Base-by-base conservation (phyloP, 64 coral and sea anemone genomes). In the Hydrozoanthus tunicans region DNA sequence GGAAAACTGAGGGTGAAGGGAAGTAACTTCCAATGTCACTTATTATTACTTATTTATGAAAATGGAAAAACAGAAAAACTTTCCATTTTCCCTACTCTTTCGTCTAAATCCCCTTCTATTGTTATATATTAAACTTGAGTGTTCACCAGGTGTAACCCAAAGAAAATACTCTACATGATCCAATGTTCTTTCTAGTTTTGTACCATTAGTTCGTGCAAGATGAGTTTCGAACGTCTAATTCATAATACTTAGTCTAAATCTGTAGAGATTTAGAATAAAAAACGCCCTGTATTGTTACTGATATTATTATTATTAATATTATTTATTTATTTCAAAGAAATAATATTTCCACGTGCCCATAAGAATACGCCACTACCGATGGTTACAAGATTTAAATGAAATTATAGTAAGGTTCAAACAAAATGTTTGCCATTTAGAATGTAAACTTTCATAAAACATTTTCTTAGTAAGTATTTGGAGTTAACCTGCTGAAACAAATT, bases 1-100 rank as follows among this genome's bases (percentile, higher is more conserved):
- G 84, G 58, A 97, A 90, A 88, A 60, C 73, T 12, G 95, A 97
- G 10, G 77, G 86, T 78, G 80, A 94, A 66, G 93, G 81, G 23
- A 94, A 94, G 60, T 94, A 70, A 85, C 68, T 53, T 62, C 58
- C 43, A 26, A 11, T 63, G 23, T 14, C 20, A 66, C 17, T 26
- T 24, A 15, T 9, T 64, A 56, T 51, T 43, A 10, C 20, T 2
- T 9, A n/a, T 59, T 79, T 79, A 23, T 5, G 26, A 88, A 23
- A 74, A 2, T 32, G n/a, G n/a, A 73, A 73, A 20, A 23, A 59
- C 56, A 86, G 68, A 73, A 60, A 63, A 82, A 13, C 1, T 23
- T 79, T 25, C 27, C 51, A 64, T 4, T 82, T 58, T 79, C 3
- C 13, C 25, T 5, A 11, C 53, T 52, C 5, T 3, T 12, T 4